Evolutionary conservation across 2,888 invertebrate species (phyloP), one percentile per base, ranked within the genome.

Genomic region (Choreutis nemorana): DNA sequence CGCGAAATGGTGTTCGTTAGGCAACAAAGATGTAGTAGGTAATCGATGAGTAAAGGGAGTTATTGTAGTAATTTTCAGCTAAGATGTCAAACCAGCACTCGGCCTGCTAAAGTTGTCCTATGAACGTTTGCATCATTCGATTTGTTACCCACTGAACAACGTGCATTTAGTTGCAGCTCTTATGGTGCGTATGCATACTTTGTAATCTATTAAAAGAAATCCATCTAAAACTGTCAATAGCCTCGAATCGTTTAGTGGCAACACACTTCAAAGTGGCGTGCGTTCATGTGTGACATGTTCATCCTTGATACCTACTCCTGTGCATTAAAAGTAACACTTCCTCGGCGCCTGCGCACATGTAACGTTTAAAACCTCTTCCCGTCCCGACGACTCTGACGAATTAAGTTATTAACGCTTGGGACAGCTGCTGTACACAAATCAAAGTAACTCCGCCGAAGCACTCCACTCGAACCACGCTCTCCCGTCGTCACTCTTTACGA

Each of bases 361-460:
- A 42, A 51, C 57, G 51, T 53, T 14, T 65, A 63, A 71, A 67
- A 54, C 64, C 63, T 64, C 70, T 66, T 71, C 65, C 65, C 68
- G 63, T 62, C 48, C 55, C 55, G 54, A 14, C 59, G 55, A 58
- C 71, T 70, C 68, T 75, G 72, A 78, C 73, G 77, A 77, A 78
- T 78, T 77, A 77, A 77, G 73, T 71, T 77, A 77, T 78, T 77
- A 78, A 73, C 72, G 71, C 64, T 63, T 48, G 48, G 45, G 61
- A 56, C 75, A 78, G 78, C 78, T 78, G 78, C 58, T 66, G 50
- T 45, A 62, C 64, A 77, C 78, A 78, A 77, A 78, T 78, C 77
- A 78, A 77, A 73, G 71, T 55, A 61, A 47, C 58, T 58, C 55
- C 58, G 59, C 51, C 51, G 45, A 47, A 56, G 55, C 60, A 61